Evolutionary conservation across 1,140 invertebrate genomes (phyloP).

Genomic region (Listronotus bonariensis): DNA sequence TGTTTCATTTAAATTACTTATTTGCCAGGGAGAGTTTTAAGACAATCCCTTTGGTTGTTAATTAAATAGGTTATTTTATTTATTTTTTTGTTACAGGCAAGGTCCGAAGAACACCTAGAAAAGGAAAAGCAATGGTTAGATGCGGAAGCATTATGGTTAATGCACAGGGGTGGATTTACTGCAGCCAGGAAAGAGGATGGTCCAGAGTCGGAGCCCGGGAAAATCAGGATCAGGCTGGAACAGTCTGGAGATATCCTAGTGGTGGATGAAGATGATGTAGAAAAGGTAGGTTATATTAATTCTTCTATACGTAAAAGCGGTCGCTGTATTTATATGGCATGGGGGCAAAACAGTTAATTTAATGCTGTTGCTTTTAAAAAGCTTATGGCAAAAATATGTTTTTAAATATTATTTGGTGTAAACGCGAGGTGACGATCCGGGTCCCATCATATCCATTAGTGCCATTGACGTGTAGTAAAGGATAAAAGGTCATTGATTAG

Average conservation of each 20-base stretch:
- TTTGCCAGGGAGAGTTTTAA: no score
- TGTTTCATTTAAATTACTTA: no score
- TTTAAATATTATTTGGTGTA: no score
- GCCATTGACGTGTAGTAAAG: no score
- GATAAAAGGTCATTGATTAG: no score
- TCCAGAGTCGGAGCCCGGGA: conserved; percentile 59
- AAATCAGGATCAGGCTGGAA: conserved; percentile 75
- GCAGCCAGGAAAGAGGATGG: conserved; percentile 68
- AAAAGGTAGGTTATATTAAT: conserved; percentile 62
- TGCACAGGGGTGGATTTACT: conserved; percentile 89
- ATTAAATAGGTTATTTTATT: no score
- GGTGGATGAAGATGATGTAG: conserved; percentile 91
- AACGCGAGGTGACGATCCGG: no score
- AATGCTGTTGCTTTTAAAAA: no score
- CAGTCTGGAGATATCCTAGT: conserved; percentile 77
- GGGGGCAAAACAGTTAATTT: no score
- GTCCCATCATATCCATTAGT: no score
- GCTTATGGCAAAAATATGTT: no score
- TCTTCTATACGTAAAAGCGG: neutral
- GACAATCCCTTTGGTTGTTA: no score
- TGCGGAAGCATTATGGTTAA: conserved; percentile 83
- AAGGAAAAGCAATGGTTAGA: conserved; percentile 80
- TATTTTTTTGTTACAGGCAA: conserved; percentile 65
- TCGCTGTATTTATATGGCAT: neutral
- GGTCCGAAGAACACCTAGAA: conserved; percentile 80